phyloP scores from a whole-genome alignment of 1,140 invertebrate genomes.

The Laupala kohalensis region DNA sequence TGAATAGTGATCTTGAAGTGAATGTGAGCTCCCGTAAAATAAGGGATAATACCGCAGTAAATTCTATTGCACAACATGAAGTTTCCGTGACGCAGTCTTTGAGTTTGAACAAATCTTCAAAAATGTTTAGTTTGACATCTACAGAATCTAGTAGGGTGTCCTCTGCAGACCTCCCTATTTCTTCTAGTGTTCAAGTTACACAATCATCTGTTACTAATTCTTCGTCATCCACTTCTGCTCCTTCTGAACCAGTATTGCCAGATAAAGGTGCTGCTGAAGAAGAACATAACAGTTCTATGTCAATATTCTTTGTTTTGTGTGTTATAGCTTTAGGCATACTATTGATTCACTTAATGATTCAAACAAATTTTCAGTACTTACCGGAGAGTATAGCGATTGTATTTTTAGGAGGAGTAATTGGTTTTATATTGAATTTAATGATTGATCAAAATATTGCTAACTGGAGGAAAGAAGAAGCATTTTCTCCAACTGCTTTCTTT shows the following conservation, averaged over 20 bases:
- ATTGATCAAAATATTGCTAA: slow-evolving; percentile 81
- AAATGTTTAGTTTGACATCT: background rate
- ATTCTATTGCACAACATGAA: no score
- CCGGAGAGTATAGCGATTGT: slow-evolving; percentile 97
- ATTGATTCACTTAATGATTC: slow-evolving; percentile 85
- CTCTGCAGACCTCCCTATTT: background rate
- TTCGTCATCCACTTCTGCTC: slow-evolving; percentile 35
- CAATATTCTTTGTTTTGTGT: slow-evolving; percentile 91
- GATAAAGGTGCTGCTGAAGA: slow-evolving; percentile 82
- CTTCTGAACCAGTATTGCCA: slow-evolving; percentile 55
- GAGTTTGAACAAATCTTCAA: background rate
- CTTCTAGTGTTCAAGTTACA: background rate
- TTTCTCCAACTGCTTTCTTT: slow-evolving; percentile 95
- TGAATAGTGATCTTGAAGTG: background rate
- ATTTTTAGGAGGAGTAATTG: slow-evolving; percentile 83
- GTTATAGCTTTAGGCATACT: slow-evolving; percentile 86
- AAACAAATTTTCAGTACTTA: slow-evolving; percentile 90
- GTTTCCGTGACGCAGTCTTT: background rate
- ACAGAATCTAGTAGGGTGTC: background rate
- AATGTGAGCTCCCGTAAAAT: background rate
- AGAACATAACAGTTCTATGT: slow-evolving; percentile 91
- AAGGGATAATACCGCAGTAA: background rate
- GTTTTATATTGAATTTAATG: slow-evolving; percentile 79
- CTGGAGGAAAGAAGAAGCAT: slow-evolving; percentile 92
- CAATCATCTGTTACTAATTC: slow-evolving; percentile 9